Evolutionary conservation across 2,113 vertebrate genomes (phyloP).

Genomic region (Forbesichthys agassizii): DNA sequence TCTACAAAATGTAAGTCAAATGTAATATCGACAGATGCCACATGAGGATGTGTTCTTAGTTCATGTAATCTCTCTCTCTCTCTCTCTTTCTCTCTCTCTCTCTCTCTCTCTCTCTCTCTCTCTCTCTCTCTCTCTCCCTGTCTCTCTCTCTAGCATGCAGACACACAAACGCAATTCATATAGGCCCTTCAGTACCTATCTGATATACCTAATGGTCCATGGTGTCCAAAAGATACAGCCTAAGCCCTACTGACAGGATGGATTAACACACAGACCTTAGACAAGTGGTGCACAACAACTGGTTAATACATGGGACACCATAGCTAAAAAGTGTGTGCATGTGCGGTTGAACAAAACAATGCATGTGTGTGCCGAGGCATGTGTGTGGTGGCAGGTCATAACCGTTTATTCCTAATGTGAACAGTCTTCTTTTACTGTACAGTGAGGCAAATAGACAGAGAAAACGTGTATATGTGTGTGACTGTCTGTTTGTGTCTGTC

Average conservation of each 20-base stretch:
- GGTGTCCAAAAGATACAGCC: slow-evolving; percentile 26
- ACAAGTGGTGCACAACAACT: slow-evolving; percentile 38
- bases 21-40: too few relatives aligned
- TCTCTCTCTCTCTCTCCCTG: background rate
- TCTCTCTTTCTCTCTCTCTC: background rate
- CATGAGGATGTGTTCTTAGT: too few relatives aligned
- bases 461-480: too few relatives aligned
- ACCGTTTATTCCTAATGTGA: too few relatives aligned
- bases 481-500: too few relatives aligned
- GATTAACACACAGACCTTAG: slow-evolving; percentile 49
- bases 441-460: too few relatives aligned
- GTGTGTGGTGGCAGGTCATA: background rate
- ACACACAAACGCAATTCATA: background rate
- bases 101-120: background rate
- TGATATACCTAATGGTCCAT: slow-evolving; percentile 40
- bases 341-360: background rate
- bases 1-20: too few relatives aligned
- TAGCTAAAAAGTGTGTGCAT: background rate
- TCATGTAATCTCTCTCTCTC: background rate
- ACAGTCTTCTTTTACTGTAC: too few relatives aligned
- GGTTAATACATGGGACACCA: slow-evolving; percentile 38
- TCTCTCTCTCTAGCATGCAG: background rate
- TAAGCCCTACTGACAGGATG: slow-evolving; percentile 39
- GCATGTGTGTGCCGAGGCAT: background rate
- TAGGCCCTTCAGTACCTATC: slow-evolving; percentile 7